These are phyloP conservation scores for Protaetia brevitarsis DNA, from an alignment of 1,140 invertebrate genomes.

Conservation along the genomic window DNA sequence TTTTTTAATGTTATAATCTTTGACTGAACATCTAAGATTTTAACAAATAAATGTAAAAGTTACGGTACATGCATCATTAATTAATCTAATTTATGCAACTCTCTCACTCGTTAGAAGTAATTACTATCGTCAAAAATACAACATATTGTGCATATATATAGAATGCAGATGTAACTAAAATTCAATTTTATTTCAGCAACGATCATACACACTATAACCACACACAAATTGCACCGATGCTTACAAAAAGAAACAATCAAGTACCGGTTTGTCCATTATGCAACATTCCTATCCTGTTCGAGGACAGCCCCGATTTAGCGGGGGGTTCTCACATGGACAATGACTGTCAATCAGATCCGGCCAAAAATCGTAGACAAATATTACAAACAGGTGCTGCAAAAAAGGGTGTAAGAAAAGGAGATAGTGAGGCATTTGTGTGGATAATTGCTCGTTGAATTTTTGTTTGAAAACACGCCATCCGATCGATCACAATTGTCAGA, in stretches of 20 bases:
- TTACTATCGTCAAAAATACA: no score
- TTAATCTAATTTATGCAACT: no score
- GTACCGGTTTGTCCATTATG: conserved; percentile 93
- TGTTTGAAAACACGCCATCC: conserved; percentile 87
- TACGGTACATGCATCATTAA: no score
- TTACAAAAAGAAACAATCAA: conserved; percentile 81
- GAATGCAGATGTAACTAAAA: no score
- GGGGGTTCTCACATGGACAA: conserved; percentile 89
- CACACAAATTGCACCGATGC: conserved; percentile 76
- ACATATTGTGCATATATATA: no score
- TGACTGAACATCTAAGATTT: no score
- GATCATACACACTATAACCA: conserved; percentile 82
- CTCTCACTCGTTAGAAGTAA: no score
- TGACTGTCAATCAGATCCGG: conserved; percentile 86
- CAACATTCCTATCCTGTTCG: conserved; percentile 79
- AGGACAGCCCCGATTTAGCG: conserved; percentile 79
- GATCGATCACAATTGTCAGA: conserved; percentile 78
- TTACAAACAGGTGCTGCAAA: conserved; percentile 78
- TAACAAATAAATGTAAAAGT: no score
- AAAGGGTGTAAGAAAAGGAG: conserved; percentile 91
- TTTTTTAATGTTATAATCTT: no score
- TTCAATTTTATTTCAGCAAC: conserved; percentile 54
- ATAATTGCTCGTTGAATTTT: conserved; percentile 77
- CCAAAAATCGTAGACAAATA: conserved; percentile 72
- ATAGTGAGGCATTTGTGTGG: conserved; percentile 77